Percentiles rank a stretch among this genome's conserved stretches.
phyloP scores from a whole-genome alignment of 2,888 invertebrate genomes.

The Carpatolechia fugitivella region DNA sequence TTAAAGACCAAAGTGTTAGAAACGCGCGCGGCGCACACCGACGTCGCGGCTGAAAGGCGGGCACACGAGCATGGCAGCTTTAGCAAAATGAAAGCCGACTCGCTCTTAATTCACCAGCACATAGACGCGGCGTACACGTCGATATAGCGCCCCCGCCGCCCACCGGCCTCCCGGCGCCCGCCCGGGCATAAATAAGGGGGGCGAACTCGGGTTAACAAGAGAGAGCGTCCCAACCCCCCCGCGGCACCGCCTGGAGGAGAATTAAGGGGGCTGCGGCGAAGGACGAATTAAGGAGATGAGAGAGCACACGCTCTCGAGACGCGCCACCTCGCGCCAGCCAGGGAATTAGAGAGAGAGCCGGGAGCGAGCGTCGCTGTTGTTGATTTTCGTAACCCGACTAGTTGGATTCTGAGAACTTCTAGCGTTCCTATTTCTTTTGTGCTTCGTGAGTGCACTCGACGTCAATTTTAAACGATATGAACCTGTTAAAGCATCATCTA shows the following conservation, averaged over 20 bases:
- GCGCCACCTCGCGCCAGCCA: slow-evolving; percentile 63
- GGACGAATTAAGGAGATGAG: slow-evolving; percentile 80
- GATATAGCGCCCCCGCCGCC: slow-evolving; percentile 46
- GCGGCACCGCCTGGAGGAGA: slow-evolving; percentile 62
- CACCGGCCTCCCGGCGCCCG: slow-evolving; percentile 42
- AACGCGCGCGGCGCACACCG: slow-evolving; percentile 48
- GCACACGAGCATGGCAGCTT: slow-evolving; percentile 77
- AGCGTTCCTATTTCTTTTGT: slow-evolving; percentile 7
- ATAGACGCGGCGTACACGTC: slow-evolving; percentile 61
- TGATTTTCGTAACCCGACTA: slow-evolving; percentile 16
- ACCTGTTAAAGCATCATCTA: not conserved
- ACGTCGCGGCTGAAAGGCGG: slow-evolving; percentile 66
- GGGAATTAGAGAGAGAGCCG: slow-evolving; percentile 56
- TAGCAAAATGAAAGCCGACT: slow-evolving; percentile 79
- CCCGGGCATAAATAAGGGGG: slow-evolving; percentile 75
- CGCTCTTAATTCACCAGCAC: slow-evolving; percentile 78
- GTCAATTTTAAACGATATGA: not conserved
- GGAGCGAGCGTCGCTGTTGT: slow-evolving; percentile 25
- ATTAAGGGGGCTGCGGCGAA: slow-evolving; percentile 76
- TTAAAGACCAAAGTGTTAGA: slow-evolving; percentile 60
- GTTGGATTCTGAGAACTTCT: slow-evolving; percentile 9
- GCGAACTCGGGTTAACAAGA: slow-evolving; percentile 73
- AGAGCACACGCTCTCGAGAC: slow-evolving; percentile 77
- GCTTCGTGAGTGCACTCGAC: not conserved
- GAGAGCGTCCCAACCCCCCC: slow-evolving; percentile 65